phyloP scores from a whole-genome alignment of 2,797 vertebrate species.

The Morelia viridis region DNA sequence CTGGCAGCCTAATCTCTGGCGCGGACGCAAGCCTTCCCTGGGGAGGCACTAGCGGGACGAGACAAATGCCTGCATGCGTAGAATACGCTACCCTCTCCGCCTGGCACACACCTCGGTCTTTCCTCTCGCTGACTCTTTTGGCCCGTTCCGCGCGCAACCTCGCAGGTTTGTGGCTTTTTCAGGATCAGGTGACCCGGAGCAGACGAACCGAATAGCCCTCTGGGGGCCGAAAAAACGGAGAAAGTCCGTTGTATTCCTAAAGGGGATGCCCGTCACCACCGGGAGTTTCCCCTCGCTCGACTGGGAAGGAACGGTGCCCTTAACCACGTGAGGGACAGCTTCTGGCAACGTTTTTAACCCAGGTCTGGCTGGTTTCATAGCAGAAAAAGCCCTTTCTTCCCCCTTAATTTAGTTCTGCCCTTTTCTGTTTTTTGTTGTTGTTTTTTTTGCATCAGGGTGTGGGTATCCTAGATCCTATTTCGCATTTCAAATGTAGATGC shows the following conservation, averaged over 20 bases:
- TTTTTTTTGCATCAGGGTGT: neutral
- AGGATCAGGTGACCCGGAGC: conserved; percentile 79
- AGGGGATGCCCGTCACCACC: neutral
- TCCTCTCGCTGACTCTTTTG: neutral
- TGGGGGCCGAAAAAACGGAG: conserved; percentile 50
- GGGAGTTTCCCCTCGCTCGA: neutral
- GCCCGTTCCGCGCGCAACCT: conserved; percentile 41
- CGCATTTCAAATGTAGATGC: neutral
- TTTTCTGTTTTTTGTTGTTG: neutral
- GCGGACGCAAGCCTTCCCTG: conserved; percentile 37
- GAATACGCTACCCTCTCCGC: neutral
- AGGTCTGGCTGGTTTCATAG: neutral
- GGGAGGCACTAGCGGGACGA: neutral
- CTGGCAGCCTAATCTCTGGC: conserved; percentile 45
- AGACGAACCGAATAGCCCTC: conserved; percentile 63
- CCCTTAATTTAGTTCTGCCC: neutral
- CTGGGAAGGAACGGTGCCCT: neutral
- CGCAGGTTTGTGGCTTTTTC: conserved; percentile 58
- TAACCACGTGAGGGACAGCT: too few species aligned
- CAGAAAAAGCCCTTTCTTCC: too few species aligned
- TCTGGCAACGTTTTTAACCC: neutral
- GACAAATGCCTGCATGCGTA: neutral
- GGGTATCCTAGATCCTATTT: neutral
- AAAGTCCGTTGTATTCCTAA: conserved; percentile 54
- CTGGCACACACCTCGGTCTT: conserved; percentile 57